Evolutionary conservation across 1,140 invertebrate species (phyloP), one percentile per base, ranked within the genome.

Genomic region (Meloidogyne exigua): DNA sequence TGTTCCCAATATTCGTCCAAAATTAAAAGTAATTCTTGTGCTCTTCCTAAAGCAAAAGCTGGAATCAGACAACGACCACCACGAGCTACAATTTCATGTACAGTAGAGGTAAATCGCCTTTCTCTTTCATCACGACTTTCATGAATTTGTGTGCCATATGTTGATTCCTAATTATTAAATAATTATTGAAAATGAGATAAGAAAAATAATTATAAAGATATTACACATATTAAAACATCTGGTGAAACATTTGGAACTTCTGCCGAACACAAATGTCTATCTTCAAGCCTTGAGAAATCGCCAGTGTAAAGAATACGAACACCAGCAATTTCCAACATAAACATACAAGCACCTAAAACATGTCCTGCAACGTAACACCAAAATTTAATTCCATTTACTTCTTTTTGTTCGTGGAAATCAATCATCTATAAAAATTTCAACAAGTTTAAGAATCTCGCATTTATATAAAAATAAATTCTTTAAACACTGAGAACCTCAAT

Each of bases 361-460:
- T 99, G 97, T 0, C 97, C 97, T 1, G 95, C 97, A 88, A 97
- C 96, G 88, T 99, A 99, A 0, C 95, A 95, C 93, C 96, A 98
- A 89, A 99, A 97, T 83, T 86, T 80, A 21, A 98, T 92, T 7
- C 97, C 97, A 84, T 94, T 92, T 0, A 98, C 92, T 86, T 99
- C 96, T 84, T 95, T 96, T 88, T 99, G 89, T 85, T 90, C 83
- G 26, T 88, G 84, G 49, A 88, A 88, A 69, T 87, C 83, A 62
- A 87, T 88, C 23, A 81, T 72, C 81, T 85, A 39, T 9, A 28
- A 78, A 76, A 15, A 63, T 66, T 63, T 23, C 44, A 39, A 57
- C 12, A 3, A 15, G 1, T 63, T 13, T 13, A 69, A 72, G 11
- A 28, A 9, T 21, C 9, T n/a, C 13, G 65, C 68, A 11, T 4